phyloP scores from a whole-genome alignment of 2,113 vertebrate species.

The Carassius auratus region DNA sequence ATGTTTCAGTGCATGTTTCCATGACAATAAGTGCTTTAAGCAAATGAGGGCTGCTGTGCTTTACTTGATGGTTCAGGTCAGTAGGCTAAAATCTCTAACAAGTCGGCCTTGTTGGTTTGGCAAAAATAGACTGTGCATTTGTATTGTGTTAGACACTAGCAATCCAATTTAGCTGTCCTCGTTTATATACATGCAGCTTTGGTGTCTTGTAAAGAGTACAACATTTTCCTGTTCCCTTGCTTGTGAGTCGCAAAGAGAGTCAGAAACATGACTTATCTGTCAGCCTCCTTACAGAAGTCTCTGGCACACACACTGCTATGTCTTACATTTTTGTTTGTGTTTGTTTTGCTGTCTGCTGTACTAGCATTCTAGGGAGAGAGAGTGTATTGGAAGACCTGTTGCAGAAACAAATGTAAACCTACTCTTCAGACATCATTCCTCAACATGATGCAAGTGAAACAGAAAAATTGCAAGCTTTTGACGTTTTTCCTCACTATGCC shows the following conservation, averaged over 20 bases:
- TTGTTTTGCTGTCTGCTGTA: slow-evolving; percentile 14
- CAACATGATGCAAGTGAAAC: background rate
- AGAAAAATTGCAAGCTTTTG: background rate
- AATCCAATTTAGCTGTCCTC: slow-evolving; percentile 1
- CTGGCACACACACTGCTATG: slow-evolving; percentile 14
- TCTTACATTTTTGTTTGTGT: background rate
- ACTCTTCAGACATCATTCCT: background rate
- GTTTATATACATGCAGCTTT: background rate
- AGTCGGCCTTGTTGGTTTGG: background rate
- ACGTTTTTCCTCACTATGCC: background rate
- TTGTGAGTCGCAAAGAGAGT: slow-evolving; percentile 24
- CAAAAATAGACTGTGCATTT: slow-evolving; percentile 14
- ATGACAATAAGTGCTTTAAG: slow-evolving; percentile 31
- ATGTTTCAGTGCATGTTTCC: slow-evolving; percentile 33
- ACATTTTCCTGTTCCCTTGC: slow-evolving; percentile 6
- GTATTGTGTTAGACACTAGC: background rate
- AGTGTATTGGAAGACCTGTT: background rate
- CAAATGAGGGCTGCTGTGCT: background rate
- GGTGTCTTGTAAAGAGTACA: background rate
- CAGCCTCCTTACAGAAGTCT: slow-evolving; percentile 24
- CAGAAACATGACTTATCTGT: slow-evolving; percentile 40
- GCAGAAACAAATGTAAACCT: slow-evolving; percentile 12
- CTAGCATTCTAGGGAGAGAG: background rate
- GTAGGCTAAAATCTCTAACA: slow-evolving; percentile 12
- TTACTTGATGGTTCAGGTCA: slow-evolving; percentile 24